Base-by-base conservation (phyloP, 2,797 vertebrate genomes). In the Pempheris klunzingeri region DNA sequence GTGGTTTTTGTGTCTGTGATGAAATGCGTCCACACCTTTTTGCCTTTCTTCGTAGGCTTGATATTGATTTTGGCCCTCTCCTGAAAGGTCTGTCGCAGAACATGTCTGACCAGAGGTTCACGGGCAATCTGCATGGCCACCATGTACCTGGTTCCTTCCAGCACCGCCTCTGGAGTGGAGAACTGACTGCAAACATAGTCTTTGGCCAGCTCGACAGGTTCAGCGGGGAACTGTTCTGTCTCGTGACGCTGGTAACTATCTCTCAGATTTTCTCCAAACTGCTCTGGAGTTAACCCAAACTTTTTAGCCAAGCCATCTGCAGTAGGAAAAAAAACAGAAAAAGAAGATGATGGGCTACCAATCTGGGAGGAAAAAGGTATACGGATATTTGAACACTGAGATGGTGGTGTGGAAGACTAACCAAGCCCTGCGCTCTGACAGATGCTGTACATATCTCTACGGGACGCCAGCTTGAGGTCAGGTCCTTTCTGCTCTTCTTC, bases 161-260 rank as follows among this genome's bases (percentile, higher is more conserved):
- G 94, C 80, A 99, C 98, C 0, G 96, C 95, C 88, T 99, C 98
- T 0, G 98, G 95, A 22, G 94, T 96, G 70, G 93, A 90, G 85
- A 99, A 99, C 47, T 99, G 98, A 86, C 97, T 99, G 95, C 98
- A 99, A 39, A 99, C 95, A 0, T 99, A 99, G 88, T 99, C 98
- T 92, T 99, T 99, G 72, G 98, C 98, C 88, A 99, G 93, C 86
- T 99, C 98, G 53, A 98, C 85, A 0, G 98, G 98, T 87, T 99
- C 98, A 0, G 98, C 98, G 0, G 98, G 98, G 81, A 99, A 99
- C 91, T 99, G 98, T 88, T 99, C 98, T 0, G 98, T 99, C 89
- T 99, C 98, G 0, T 99, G 98, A 63, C 98, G 96, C 83, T 99
- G 98, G 90, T 99, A 99, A 90, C 98, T 99, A 93, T 99, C 98